Percentiles rank a stretch among this genome's conserved stretches.
Evolutionary conservation across 92 coral and sea anemone species (phyloP).

Genomic region (Palythoa grandis): DNA sequence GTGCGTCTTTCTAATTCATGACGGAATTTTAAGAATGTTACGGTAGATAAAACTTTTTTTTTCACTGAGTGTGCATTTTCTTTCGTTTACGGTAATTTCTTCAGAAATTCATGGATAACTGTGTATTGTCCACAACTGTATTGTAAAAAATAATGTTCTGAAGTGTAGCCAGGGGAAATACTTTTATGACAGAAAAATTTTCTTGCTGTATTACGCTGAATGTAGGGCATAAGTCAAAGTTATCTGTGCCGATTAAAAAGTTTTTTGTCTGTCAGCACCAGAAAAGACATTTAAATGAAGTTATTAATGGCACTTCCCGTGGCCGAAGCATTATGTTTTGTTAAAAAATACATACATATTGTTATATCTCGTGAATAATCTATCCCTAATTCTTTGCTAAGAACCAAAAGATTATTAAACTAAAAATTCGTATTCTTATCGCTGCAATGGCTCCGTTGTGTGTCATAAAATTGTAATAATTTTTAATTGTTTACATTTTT

Average conservation of each 20-base stretch:
- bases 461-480: background rate
- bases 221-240: background rate
- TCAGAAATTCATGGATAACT: constrained; percentile 1
- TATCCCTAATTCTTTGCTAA: background rate
- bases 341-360: background rate
- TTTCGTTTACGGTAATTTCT: background rate
- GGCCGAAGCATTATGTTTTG: background rate
- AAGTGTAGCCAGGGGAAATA: background rate
- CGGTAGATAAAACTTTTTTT: background rate
- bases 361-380: background rate
- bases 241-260: constrained; percentile 13
- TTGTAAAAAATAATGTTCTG: background rate
- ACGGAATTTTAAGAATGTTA: constrained; percentile 38
- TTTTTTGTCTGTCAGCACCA: constrained; percentile 39
- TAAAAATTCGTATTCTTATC: background rate
- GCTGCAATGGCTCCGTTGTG: background rate
- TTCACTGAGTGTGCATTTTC: constrained; percentile 14
- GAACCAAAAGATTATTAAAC: background rate
- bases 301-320: constrained; percentile 34
- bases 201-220: background rate
- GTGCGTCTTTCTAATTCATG: constrained; percentile 24
- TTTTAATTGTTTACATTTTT: constrained; percentile 24
- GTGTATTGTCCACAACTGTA: background rate
- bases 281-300: constrained; percentile 15
- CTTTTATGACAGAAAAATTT: background rate